Percentiles rank a stretch among this genome's conserved stretches.
Conservation (phyloP, 2,888 invertebrate genomes). For the Tuta absoluta region DNA sequence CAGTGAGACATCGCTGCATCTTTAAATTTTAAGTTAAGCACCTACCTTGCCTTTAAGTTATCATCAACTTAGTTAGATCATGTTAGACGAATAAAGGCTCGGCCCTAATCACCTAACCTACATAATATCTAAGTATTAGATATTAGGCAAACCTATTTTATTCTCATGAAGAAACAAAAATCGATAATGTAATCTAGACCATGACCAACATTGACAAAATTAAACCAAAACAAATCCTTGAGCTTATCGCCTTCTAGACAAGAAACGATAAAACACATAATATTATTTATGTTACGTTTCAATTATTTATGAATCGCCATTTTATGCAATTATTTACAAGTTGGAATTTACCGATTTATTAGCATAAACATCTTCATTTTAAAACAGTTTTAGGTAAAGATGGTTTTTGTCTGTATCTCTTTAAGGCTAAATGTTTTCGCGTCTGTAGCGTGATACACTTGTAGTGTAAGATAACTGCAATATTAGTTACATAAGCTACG, state of each 20-base stretch:
- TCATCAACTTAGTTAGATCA: no score
- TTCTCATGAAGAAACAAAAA: neutral
- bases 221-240: slow-evolving; percentile 65
- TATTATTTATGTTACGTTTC: slow-evolving; percentile 24
- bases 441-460: no score
- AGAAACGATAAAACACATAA: slow-evolving; percentile 45
- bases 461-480: neutral
- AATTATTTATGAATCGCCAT: slow-evolving; percentile 8
- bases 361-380: no score
- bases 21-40: no score
- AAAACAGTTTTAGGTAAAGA: no score
- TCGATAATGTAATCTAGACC: slow-evolving; percentile 31
- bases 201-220: slow-evolving; percentile 61
- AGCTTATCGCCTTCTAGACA: slow-evolving; percentile 62
- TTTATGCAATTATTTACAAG: neutral
- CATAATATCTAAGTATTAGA: neutral
- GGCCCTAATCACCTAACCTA: no score
- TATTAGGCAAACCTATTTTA: neutral
- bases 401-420: no score
- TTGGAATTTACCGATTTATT: no score
- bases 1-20: no score
- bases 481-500: neutral
- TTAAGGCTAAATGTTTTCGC: no score
- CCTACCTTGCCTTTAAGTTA: no score
- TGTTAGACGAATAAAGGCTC: no score